phyloP scores from a whole-genome alignment of 2,888 invertebrate genomes.

The Octodonta nipae region DNA sequence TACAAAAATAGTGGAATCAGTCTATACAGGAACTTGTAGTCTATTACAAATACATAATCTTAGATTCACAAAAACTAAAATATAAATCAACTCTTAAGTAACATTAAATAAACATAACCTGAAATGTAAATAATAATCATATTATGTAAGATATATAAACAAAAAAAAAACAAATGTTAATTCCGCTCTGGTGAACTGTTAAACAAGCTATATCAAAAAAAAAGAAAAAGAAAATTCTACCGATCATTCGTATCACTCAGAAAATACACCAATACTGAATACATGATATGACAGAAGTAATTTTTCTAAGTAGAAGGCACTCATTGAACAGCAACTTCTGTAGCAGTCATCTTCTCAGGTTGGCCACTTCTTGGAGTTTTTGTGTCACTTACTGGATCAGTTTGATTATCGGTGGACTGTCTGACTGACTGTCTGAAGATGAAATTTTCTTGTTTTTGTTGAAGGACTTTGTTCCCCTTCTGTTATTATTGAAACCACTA shows the following conservation, averaged over 20 bases:
- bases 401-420: conserved; percentile 17
- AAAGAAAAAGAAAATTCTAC: too few species aligned
- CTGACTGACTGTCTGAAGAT: conserved; percentile 19
- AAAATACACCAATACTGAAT: too few species aligned
- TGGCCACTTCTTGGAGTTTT: not conserved
- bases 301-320: too few species aligned
- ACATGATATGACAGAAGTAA: too few species aligned
- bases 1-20: too few species aligned
- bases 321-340: not conserved
- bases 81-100: too few species aligned
- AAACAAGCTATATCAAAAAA: not conserved
- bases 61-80: conserved; percentile 1
- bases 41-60: not conserved
- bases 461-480: conserved; percentile 13
- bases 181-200: too few species aligned
- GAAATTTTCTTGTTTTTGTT: conserved; percentile 17
- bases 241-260: too few species aligned
- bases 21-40: too few species aligned
- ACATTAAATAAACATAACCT: not conserved
- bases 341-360: not conserved
- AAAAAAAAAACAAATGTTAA: too few species aligned
- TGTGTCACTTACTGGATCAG: conserved; percentile 2
- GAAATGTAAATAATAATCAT: not conserved
- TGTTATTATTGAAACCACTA: conserved; percentile 11
- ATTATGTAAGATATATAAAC: too few species aligned